Conservation (phyloP, 2,797 vertebrate species). For the Menidia menidia region DNA sequence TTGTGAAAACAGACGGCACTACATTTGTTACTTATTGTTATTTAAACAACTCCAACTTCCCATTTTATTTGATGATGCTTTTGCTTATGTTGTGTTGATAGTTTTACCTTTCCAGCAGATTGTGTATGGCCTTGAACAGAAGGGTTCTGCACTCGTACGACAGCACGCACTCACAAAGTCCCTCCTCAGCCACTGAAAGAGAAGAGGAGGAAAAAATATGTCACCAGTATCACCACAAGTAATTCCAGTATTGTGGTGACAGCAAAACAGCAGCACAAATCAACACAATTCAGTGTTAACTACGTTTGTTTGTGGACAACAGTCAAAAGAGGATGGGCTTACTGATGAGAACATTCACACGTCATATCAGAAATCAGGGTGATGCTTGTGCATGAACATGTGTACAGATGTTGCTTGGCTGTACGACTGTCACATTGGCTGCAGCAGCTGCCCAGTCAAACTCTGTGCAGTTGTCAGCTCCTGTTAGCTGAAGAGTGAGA, state of each 20-base stretch:
- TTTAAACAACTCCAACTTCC: conserved; percentile 2
- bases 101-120: conserved; percentile 95
- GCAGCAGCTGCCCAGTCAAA: conserved; percentile 70
- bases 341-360: conserved; percentile 55
- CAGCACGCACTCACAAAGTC: conserved; percentile 96
- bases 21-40: not conserved
- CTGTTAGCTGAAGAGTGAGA: conserved; percentile 63
- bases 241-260: conserved; percentile 7
- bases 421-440: conserved; percentile 76
- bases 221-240: not conserved
- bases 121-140: conserved; percentile 98
- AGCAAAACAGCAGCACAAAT: conserved; percentile 50
- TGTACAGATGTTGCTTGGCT: conserved; percentile 35
- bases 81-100: not conserved
- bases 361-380: conserved; percentile 44
- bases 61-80: not conserved
- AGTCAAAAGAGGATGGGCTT: conserved; percentile 56
- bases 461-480: conserved; percentile 77
- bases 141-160: conserved; percentile 97
- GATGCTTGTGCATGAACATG: conserved; percentile 8
- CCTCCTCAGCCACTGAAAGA: conserved; percentile 93
- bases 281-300: conserved; percentile 41
- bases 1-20: not conserved
- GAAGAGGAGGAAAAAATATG: conserved; percentile 3
- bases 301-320: conserved; percentile 46